Evolutionary conservation across 1,140 invertebrate species (phyloP).

Genomic region (Drosophila lacertosa): DNA sequence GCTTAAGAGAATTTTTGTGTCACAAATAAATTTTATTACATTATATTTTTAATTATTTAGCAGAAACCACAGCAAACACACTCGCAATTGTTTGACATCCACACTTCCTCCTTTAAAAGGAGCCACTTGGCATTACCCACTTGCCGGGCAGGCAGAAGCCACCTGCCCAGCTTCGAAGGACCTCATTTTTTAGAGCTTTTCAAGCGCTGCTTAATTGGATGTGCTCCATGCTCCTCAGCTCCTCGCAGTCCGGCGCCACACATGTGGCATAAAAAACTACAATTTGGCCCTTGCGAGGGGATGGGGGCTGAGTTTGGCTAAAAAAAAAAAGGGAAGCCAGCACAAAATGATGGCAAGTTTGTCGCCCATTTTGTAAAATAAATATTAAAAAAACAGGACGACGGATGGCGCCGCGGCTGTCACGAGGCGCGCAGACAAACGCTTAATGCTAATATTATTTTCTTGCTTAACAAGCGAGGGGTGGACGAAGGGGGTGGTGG

Average conservation of each 20-base stretch:
- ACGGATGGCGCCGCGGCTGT: conserved; percentile 56
- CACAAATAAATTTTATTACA: too few relatives aligned
- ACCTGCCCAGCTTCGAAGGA: conserved; percentile 11
- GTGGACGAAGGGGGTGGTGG: not conserved
- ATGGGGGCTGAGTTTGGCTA: conserved; percentile 1
- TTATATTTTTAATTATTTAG: not conserved
- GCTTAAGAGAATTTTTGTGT: too few relatives aligned
- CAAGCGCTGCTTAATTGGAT: conserved; percentile 78
- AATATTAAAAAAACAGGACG: conserved; percentile 45
- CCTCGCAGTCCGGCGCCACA: conserved; percentile 45
- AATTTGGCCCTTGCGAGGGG: conserved; percentile 8
- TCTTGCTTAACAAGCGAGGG: conserved; percentile 71
- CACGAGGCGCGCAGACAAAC: conserved; percentile 77
- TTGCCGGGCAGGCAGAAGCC: not conserved
- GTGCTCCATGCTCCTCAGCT: conserved; percentile 46
- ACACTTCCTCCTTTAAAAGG: conserved; percentile 33
- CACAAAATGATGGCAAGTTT: conserved; percentile 65
- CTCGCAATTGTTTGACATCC: conserved; percentile 1
- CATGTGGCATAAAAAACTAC: conserved; percentile 59
- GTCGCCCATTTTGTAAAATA: conserved; percentile 80
- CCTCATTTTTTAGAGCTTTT: conserved; percentile 68
- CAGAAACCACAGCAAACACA: not conserved
- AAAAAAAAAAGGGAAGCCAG: conserved; percentile 39
- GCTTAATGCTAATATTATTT: conserved; percentile 82
- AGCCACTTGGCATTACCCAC: conserved; percentile 46